These are phyloP conservation scores for Coracopsis vasa DNA, from an alignment of 2,113 vertebrate species.

Conservation along the genomic window DNA sequence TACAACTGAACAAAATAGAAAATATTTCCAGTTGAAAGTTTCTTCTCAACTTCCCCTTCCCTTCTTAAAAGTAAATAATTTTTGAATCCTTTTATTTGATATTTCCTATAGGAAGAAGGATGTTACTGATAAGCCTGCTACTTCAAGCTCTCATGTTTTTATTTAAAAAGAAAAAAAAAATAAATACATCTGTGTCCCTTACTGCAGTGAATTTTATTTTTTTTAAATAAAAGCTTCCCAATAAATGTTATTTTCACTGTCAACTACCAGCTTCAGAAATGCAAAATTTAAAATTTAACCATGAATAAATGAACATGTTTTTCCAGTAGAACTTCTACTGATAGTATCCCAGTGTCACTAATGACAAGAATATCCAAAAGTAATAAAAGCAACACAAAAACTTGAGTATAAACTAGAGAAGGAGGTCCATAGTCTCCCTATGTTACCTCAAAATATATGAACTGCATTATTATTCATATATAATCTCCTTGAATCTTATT, in stretches of 20 bases:
- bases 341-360: neutral
- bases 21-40: neutral
- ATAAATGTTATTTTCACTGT: neutral
- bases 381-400: neutral
- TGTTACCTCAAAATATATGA: neutral
- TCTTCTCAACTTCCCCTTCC: neutral
- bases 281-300: neutral
- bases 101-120: neutral
- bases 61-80: neutral
- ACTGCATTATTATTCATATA: neutral
- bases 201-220: neutral
- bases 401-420: neutral
- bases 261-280: neutral
- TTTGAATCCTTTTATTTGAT: neutral
- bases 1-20: neutral
- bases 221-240: accelerated
- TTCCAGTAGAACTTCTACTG: neutral
- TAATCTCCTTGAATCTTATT: neutral
- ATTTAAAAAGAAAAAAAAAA: neutral
- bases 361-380: neutral
- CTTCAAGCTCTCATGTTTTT: neutral
- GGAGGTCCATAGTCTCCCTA: neutral
- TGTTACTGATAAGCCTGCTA: neutral
- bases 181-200: neutral
- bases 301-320: neutral